phyloP scores from a whole-genome alignment of 2,888 invertebrate genomes.

The Dione vanillae region DNA sequence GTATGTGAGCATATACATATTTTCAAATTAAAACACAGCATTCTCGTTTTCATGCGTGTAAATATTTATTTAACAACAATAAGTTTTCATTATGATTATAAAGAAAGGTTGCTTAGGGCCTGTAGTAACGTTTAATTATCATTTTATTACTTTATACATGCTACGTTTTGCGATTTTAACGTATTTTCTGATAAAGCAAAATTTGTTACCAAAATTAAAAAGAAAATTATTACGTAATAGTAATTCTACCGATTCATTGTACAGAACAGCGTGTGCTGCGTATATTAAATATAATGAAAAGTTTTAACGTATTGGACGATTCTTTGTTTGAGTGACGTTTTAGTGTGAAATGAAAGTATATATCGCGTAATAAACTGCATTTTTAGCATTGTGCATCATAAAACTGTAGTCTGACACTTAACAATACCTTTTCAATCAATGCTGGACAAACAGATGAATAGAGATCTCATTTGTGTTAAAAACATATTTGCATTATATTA shows the following conservation, averaged over 20 bases:
- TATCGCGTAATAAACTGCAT: neutral
- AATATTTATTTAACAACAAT: conserved; percentile 16
- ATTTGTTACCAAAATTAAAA: no score
- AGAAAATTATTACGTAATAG: neutral
- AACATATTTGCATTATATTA: no score
- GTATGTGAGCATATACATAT: conserved; percentile 5
- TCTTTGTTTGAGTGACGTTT: conserved; percentile 6
- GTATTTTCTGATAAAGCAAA: no score
- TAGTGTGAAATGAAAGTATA: neutral
- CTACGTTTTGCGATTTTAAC: neutral
- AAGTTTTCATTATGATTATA: conserved; percentile 5
- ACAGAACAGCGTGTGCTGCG: neutral
- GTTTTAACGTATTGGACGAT: neutral
- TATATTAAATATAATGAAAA: neutral
- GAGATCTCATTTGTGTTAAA: no score
- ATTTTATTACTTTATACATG: neutral
- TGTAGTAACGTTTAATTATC: conserved; percentile 7
- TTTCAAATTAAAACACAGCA: conserved; percentile 10
- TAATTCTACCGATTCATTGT: neutral
- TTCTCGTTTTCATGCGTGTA: neutral
- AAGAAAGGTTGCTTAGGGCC: neutral
- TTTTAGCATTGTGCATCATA: neutral
- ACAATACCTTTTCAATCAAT: no score
- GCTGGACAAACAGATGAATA: no score
- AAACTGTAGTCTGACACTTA: neutral